phyloP scores from a whole-genome alignment of 2,797 vertebrate species.

The Thripadectes ignobilis region DNA sequence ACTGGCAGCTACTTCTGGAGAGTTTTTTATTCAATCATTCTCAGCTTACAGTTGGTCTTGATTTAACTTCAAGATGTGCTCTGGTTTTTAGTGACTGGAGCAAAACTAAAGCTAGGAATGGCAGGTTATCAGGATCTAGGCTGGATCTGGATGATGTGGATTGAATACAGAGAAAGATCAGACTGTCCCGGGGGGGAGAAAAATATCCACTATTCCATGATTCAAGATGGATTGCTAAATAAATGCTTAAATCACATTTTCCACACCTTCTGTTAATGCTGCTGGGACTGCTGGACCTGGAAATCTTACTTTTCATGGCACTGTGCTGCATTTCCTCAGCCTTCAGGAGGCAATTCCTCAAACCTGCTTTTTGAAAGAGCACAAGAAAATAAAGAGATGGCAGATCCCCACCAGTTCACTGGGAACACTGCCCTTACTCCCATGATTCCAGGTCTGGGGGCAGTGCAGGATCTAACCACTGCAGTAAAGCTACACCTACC shows the following conservation, averaged over 20 bases:
- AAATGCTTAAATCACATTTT: neutral
- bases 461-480: neutral
- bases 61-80: neutral
- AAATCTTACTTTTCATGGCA: neutral
- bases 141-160: neutral
- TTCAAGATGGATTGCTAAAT: neutral
- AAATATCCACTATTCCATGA: neutral
- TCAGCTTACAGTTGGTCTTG: neutral
- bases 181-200: fast-evolving
- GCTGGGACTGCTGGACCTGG: neutral
- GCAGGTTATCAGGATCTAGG: neutral
- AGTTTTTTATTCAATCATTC: neutral
- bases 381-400: neutral
- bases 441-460: neutral
- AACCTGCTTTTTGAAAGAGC: neutral
- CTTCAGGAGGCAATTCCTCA: neutral
- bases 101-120: neutral
- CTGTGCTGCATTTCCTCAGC: neutral
- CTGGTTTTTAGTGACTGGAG: neutral
- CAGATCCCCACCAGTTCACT: neutral
- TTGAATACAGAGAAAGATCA: neutral
- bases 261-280: neutral
- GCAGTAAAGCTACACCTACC: neutral
- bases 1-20: neutral
- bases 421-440: neutral